Evolutionary conservation across 2,113 vertebrate genomes (phyloP).

Genomic region (Lipotes vexillifer): DNA sequence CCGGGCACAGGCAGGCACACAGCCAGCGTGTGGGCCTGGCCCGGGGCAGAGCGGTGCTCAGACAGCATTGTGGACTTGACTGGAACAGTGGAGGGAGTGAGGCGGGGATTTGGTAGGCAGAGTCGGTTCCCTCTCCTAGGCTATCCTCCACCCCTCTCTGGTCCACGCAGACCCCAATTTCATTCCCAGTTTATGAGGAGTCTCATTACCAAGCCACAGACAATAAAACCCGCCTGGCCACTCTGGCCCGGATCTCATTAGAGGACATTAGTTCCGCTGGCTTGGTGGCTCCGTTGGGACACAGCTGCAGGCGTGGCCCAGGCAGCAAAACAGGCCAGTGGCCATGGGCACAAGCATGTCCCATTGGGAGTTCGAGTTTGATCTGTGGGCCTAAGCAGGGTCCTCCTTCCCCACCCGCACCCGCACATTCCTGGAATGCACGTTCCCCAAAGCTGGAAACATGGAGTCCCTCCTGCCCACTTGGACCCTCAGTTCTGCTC

Average conservation of each 20-base stretch:
- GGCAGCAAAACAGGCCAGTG: conserved; percentile 33
- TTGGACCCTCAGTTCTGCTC: background rate
- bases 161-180: conserved; percentile 42
- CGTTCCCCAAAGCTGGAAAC: background rate
- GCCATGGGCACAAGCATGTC: background rate
- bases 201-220: conserved; percentile 71
- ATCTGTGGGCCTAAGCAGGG: background rate
- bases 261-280: conserved; percentile 69
- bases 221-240: conserved; percentile 66
- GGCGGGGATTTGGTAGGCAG: background rate
- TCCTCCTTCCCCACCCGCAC: background rate
- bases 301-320: conserved; percentile 37
- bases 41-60: background rate
- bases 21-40: background rate
- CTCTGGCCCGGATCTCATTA: conserved; percentile 71
- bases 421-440: background rate
- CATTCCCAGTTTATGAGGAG: conserved; percentile 63
- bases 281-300: conserved; percentile 59
- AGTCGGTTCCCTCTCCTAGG: background rate
- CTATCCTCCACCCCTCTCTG: background rate
- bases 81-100: background rate
- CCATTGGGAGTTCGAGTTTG: background rate
- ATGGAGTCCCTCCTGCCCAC: background rate
- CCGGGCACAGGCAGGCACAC: background rate
- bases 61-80: background rate